phyloP scores from a whole-genome alignment of 37 sponge, comb jelly and placozoan genomes.

The Diacarnus erythraeanus region DNA sequence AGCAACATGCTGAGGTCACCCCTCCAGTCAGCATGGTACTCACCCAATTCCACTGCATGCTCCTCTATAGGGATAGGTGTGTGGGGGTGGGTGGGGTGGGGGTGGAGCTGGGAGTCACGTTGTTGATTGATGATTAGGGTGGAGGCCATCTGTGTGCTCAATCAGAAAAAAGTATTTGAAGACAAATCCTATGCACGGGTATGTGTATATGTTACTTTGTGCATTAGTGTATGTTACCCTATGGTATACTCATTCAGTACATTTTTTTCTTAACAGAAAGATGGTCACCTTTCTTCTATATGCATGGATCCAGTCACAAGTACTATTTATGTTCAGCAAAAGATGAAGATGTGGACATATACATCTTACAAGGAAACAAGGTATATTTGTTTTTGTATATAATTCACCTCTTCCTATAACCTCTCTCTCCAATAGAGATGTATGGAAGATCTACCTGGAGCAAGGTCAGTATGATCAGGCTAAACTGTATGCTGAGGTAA shows the following conservation, averaged over 20 bases:
- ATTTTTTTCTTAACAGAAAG: background rate
- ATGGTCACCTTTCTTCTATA: slow-evolving; percentile 43
- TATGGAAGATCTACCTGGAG: slow-evolving; percentile 92
- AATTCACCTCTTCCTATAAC: too few species aligned
- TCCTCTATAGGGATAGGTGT: slow-evolving; percentile 85
- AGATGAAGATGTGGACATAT: slow-evolving; percentile 19
- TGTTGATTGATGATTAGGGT: slow-evolving; percentile 39
- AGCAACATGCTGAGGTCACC: slow-evolving; percentile 13
- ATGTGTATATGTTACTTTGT: too few species aligned
- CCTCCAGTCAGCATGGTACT: slow-evolving; percentile 63
- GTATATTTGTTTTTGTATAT: background rate
- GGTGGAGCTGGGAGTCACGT: too few species aligned
- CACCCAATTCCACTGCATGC: slow-evolving; percentile 83
- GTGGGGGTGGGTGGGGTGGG: background rate
- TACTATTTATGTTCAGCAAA: slow-evolving; percentile 39
- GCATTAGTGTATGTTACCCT: too few species aligned
- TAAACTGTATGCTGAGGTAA: slow-evolving; percentile 74
- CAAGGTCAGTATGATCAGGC: slow-evolving; percentile 81
- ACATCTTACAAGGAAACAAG: slow-evolving; percentile 33
- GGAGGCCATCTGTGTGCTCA: slow-evolving; percentile 69
- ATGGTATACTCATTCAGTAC: background rate
- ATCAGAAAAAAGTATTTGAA: slow-evolving; percentile 62
- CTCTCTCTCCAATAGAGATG: slow-evolving; percentile 31
- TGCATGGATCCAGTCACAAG: slow-evolving; percentile 45
- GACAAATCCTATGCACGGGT: slow-evolving; percentile 49